Percentiles rank a stretch among this genome's conserved stretches.
Evolutionary conservation across 35 echinoderm and acorn worm species (phyloP).

Genomic region (Ophiothrix spiculata): DNA sequence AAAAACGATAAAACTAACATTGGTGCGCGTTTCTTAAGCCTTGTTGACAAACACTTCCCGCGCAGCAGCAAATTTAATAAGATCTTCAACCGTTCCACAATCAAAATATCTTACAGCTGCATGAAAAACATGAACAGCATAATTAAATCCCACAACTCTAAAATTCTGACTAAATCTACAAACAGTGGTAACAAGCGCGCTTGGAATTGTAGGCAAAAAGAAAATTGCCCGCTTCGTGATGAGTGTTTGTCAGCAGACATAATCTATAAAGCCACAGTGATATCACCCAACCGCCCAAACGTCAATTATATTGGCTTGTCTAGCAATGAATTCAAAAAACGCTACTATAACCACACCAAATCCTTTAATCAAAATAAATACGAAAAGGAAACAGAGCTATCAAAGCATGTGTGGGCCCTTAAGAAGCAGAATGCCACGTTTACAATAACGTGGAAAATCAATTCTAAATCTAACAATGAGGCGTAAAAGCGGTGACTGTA

Average conservation of each 20-base stretch:
- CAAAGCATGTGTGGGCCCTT: background rate
- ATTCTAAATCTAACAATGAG: background rate
- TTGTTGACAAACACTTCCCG: constrained; percentile 42
- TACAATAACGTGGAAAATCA: background rate
- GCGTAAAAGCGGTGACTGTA: background rate
- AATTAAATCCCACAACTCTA: constrained; percentile 36
- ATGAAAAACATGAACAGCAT: constrained; percentile 39
- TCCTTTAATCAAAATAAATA: background rate
- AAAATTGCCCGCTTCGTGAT: background rate
- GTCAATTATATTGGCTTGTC: constrained; percentile 9
- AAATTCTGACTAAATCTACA: background rate
- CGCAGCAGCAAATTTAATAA: constrained; percentile 28
- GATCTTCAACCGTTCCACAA: constrained; percentile 40
- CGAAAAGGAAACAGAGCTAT: constrained; percentile 1
- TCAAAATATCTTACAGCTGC: constrained; percentile 50
- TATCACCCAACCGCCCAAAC: background rate
- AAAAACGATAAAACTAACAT: constrained; percentile 46
- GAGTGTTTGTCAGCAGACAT: background rate
- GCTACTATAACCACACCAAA: constrained; percentile 26
- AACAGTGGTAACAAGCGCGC: background rate
- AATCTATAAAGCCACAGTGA: constrained; percentile 14
- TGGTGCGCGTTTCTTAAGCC: constrained; percentile 20
- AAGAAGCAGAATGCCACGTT: background rate
- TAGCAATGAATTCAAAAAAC: background rate
- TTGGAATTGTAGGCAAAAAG: constrained; percentile 37